Percentiles rank a stretch among this genome's conserved stretches.
These are phyloP conservation scores for Margaritifera margaritifera DNA, from an alignment of 2,888 invertebrate genomes.

Conservation along the genomic window DNA sequence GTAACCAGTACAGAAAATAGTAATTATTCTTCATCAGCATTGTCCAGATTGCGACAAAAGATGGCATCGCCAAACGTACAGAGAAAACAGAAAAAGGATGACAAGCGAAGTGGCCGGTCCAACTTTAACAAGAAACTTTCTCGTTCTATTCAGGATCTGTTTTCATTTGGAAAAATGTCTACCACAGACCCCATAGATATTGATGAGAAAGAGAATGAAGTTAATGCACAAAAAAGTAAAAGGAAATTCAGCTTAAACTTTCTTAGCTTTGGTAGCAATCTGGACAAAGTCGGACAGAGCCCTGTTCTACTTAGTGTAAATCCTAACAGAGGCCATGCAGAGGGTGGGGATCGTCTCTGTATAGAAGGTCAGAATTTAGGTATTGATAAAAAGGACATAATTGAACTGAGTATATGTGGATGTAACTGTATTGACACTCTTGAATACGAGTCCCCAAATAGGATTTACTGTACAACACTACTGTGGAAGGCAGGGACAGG, in stretches of 20 bases:
- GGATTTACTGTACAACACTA: slow-evolving; percentile 63
- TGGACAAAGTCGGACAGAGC: slow-evolving; percentile 47
- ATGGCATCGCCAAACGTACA: slow-evolving; percentile 37
- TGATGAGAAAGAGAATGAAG: slow-evolving; percentile 39
- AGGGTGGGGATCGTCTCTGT: slow-evolving; percentile 63
- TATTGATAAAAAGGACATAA: slow-evolving; percentile 62
- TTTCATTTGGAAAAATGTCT: slow-evolving; percentile 51
- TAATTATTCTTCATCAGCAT: slow-evolving; percentile 34
- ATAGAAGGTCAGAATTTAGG: slow-evolving; percentile 68
- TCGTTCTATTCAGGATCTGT: slow-evolving; percentile 62
- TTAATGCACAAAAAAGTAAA: slow-evolving; percentile 27
- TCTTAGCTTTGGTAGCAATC: slow-evolving; percentile 48
- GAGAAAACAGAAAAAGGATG: slow-evolving; percentile 22
- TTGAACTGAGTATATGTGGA: slow-evolving; percentile 66
- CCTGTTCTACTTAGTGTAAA: slow-evolving; percentile 63
- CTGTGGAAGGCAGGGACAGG: slow-evolving; percentile 62
- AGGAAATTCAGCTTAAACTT: slow-evolving; percentile 40
- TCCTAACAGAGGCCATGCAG: slow-evolving; percentile 59
- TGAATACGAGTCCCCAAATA: slow-evolving; percentile 62
- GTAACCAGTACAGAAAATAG: slow-evolving; percentile 17
- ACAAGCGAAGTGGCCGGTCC: slow-evolving; percentile 35
- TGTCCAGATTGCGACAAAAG: slow-evolving; percentile 32
- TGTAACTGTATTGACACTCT: slow-evolving; percentile 63
- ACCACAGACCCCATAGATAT: slow-evolving; percentile 30
- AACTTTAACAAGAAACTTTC: slow-evolving; percentile 64